Conservation (phyloP, 2,797 vertebrate genomes). For the Loriculus beryllinus region DNA sequence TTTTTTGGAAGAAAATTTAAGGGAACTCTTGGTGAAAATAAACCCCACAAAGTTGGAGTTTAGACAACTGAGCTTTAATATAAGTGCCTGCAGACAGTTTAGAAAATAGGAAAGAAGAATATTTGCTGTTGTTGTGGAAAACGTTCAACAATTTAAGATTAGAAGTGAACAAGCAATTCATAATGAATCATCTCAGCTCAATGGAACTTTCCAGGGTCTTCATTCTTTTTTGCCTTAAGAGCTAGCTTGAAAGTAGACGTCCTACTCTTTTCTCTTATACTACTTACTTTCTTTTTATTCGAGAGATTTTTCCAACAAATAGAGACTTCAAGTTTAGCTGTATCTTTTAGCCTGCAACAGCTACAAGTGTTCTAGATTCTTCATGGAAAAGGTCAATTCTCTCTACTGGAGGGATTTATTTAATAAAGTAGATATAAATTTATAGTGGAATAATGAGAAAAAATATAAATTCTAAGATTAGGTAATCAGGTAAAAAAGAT, state of each 20-base stretch:
- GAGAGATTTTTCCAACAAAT: not conserved
- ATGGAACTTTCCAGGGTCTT: not conserved
- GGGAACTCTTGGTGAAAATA: not conserved
- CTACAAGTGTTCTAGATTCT: not conserved
- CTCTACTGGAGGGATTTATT: not conserved
- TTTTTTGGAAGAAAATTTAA: not conserved
- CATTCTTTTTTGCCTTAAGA: slow-evolving; percentile 3
- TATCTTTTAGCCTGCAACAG: not conserved
- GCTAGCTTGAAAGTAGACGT: not conserved
- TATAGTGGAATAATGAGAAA: not conserved
- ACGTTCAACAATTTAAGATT: not conserved
- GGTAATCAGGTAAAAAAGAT: not conserved
- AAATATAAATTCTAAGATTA: not conserved
- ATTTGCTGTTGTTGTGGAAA: not conserved
- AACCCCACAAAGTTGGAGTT: not conserved
- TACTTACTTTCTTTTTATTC: not conserved
- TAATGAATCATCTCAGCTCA: not conserved
- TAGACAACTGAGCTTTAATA: not conserved
- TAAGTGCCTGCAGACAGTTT: not conserved
- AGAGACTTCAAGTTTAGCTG: not conserved
- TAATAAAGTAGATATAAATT: not conserved
- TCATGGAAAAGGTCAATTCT: not conserved
- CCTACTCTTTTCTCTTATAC: not conserved
- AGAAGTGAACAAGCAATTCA: not conserved
- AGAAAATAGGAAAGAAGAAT: not conserved